phyloP scores from a whole-genome alignment of 1,140 invertebrate genomes.

The Tetragnatha versicolor region DNA sequence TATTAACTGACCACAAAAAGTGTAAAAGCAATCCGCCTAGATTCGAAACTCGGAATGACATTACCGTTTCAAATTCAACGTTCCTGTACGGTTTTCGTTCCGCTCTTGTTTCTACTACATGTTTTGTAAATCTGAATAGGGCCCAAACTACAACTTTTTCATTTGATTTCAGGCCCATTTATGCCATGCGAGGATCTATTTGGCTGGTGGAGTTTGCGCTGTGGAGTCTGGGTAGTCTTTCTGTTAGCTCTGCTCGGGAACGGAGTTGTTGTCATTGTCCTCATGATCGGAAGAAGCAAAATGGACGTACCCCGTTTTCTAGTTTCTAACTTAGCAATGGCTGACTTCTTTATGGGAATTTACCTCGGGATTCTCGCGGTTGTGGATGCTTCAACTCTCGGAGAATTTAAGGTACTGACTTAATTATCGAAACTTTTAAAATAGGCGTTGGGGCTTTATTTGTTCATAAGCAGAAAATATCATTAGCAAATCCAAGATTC shows the following conservation, averaged over 20 bases:
- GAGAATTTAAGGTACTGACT: slow-evolving; percentile 84
- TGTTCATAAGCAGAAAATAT: too few species aligned
- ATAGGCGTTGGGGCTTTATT: too few species aligned
- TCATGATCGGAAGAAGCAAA: slow-evolving; percentile 89
- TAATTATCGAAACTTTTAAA: too few species aligned
- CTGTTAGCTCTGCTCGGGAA: slow-evolving; percentile 95
- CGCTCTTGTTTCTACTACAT: background rate
- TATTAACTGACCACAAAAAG: too few species aligned
- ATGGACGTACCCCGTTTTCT: slow-evolving; percentile 95
- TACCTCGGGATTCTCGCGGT: slow-evolving; percentile 94
- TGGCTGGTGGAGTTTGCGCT: slow-evolving; percentile 96
- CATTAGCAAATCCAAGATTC: too few species aligned
- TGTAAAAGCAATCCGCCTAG: too few species aligned
- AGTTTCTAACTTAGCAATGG: slow-evolving; percentile 92
- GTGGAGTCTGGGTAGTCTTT: slow-evolving; percentile 96
- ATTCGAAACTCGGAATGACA: too few species aligned
- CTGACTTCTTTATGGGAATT: slow-evolving; percentile 96
- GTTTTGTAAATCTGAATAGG: background rate
- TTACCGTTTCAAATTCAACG: too few species aligned
- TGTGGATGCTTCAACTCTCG: slow-evolving; percentile 92
- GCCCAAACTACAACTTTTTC: background rate
- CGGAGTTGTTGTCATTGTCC: slow-evolving; percentile 93
- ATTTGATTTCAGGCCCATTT: slow-evolving; percentile 79
- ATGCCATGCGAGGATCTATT: slow-evolving; percentile 95
- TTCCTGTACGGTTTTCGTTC: background rate